Base-by-base conservation (phyloP, 1,140 invertebrate genomes). In the Melipona quadrifasciata region DNA sequence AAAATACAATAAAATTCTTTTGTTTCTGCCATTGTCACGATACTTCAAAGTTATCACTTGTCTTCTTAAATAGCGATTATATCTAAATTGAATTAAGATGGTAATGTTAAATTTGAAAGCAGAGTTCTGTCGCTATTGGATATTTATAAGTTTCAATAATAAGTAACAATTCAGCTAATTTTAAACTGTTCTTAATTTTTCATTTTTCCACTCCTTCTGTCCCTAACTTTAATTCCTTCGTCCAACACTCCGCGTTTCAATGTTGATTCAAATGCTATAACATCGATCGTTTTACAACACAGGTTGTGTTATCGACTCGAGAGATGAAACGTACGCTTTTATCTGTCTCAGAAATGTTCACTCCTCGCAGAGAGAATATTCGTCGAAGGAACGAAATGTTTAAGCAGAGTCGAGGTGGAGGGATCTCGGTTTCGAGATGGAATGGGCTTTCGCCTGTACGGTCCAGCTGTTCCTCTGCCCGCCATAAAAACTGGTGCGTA, bases 401-500 rank as follows among this genome's bases (percentile, higher is more conserved):
- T 51, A n/a, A 73, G n/a, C 64, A 64, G 24, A 71, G 21, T 17
- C 24, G 24, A 39, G 2, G 47, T 2, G n/a, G 47, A 76, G 74
- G 67, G 27, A 70, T 78, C 71, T 86, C 82, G 57, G 64, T 75
- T 86, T 84, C 73, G 74, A 85, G 85, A 87, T 87, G 82, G 80
- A 88, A 87, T 73, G 79, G 79, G 73, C 81, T 83, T 85, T 87
- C 74, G 86, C 87, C 85, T 81, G 78, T 78, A 87, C 81, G 84
- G 75, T 91, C 85, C 84, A 88, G 84, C 79, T 88, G 77, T 77
- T 73, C 68, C 70, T 58, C 61, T 73, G 82, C 55, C 86, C 87
- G 87, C 82, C 81, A 86, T 82, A 89, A 89, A 93, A 92, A 92
- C 91, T 92, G 91, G 91, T 84, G 73, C 82, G 79, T 47, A 14